Evolutionary conservation across 2,888 invertebrate genomes (phyloP).

Genomic region (Danaus chrysippus): DNA sequence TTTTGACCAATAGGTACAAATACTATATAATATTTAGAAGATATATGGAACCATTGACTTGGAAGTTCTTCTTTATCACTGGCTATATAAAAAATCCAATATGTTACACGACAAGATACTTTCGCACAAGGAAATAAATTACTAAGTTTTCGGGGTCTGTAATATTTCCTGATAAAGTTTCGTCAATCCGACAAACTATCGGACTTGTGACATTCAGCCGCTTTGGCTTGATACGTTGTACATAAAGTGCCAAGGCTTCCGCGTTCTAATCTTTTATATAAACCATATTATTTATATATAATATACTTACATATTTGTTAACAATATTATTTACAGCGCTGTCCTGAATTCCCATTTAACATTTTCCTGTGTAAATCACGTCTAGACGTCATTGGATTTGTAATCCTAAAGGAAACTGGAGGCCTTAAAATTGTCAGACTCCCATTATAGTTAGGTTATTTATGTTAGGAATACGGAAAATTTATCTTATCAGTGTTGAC

Average conservation of each 20-base stretch:
- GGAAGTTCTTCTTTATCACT: too few species aligned
- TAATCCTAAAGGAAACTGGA: conserved; percentile 10
- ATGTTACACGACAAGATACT: too few species aligned
- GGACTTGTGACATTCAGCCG: background rate
- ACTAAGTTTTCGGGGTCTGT: background rate
- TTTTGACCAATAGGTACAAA: too few species aligned
- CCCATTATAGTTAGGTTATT: conserved; percentile 19
- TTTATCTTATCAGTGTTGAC: conserved; percentile 59
- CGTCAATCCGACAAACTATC: background rate
- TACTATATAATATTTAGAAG: too few species aligned
- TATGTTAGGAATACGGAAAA: conserved; percentile 45
- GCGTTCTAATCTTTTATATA: background rate
- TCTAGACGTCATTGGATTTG: background rate
- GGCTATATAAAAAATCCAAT: too few species aligned
- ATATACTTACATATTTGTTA: background rate
- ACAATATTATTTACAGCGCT: background rate
- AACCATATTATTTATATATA: background rate
- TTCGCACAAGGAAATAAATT: too few species aligned
- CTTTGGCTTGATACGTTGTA: background rate
- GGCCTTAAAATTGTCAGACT: conserved; percentile 13
- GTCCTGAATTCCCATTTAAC: conserved; percentile 4
- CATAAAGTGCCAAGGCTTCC: conserved; percentile 4
- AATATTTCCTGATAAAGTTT: background rate
- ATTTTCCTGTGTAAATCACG: conserved; percentile 11
- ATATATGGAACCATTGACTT: too few species aligned